Conservation (phyloP, 2,888 invertebrate genomes). For the Pasiphila rectangulata region DNA sequence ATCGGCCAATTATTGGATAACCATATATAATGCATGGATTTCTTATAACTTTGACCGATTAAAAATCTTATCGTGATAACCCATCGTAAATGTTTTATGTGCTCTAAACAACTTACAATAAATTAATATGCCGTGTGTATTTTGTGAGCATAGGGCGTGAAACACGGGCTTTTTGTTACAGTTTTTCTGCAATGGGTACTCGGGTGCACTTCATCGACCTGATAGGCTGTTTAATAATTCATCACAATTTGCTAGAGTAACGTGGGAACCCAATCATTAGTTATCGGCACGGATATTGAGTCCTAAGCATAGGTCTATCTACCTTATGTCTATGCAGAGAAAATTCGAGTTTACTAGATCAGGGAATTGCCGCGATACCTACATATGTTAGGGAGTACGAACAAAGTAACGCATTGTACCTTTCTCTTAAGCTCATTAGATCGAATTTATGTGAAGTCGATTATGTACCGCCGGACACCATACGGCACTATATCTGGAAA, state of each 20-base stretch:
- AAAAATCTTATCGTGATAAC: conserved; percentile 10
- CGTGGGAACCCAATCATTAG: conserved; percentile 59
- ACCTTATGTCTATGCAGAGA: too few species aligned
- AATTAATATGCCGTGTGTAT: conserved; percentile 36
- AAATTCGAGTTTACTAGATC: too few species aligned
- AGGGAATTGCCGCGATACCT: too few species aligned
- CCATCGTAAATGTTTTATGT: conserved; percentile 17
- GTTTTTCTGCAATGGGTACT: conserved; percentile 44
- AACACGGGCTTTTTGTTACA: conserved; percentile 45
- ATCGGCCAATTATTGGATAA: conserved; percentile 1
- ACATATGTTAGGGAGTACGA: too few species aligned
- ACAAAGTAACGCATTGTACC: conserved; percentile 53
- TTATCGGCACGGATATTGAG: too few species aligned
- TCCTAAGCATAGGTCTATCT: too few species aligned
- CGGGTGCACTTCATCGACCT: conserved; percentile 52
- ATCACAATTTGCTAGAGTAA: conserved; percentile 62
- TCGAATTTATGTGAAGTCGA: conserved; percentile 51
- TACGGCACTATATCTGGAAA: conserved; percentile 38
- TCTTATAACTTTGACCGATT: conserved; percentile 7
- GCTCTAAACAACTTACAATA: conserved; percentile 37
- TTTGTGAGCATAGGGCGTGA: conserved; percentile 48
- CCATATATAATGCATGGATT: conserved; percentile 1
- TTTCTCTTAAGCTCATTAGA: conserved; percentile 62
- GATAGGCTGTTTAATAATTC: conserved; percentile 57
- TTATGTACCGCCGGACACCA: conserved; percentile 35